Conservation (phyloP, 2,113 vertebrate genomes). For the Neogobius melanostomus region DNA sequence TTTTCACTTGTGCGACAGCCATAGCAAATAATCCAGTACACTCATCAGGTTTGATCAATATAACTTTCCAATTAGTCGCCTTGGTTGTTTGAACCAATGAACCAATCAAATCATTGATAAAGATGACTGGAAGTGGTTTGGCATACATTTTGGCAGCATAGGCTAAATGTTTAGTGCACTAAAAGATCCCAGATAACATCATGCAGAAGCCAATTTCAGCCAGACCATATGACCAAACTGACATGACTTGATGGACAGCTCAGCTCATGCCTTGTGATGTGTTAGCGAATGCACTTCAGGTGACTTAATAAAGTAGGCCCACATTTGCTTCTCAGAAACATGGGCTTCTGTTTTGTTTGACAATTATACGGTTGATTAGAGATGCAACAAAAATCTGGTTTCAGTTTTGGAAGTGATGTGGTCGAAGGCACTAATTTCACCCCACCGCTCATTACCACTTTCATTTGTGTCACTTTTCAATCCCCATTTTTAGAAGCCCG, state of each 20-base stretch:
- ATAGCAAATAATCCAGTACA: too few relatives aligned
- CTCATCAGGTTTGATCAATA: too few relatives aligned
- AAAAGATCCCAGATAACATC: not conserved
- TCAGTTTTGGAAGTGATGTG: not conserved
- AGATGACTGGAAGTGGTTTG: not conserved
- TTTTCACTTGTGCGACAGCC: too few relatives aligned
- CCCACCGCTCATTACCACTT: slow-evolving; percentile 1
- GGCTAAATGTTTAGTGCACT: too few relatives aligned
- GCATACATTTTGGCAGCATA: not conserved
- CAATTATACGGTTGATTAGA: not conserved
- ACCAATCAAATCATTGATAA: not conserved
- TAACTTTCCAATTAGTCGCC: not conserved
- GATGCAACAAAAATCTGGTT: not conserved
- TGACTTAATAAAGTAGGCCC: not conserved
- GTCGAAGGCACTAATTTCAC: not conserved
- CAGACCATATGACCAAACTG: not conserved
- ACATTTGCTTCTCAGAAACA: not conserved
- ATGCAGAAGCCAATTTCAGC: not conserved
- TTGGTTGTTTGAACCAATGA: not conserved
- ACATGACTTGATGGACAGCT: not conserved
- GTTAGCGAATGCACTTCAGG: not conserved
- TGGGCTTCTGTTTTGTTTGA: not conserved
- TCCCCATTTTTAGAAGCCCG: not conserved
- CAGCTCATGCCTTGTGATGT: not conserved
- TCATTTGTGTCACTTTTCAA: slow-evolving; percentile 5